phyloP scores from a whole-genome alignment of 2,888 invertebrate genomes.

The Rhyacophila evoluta region DNA sequence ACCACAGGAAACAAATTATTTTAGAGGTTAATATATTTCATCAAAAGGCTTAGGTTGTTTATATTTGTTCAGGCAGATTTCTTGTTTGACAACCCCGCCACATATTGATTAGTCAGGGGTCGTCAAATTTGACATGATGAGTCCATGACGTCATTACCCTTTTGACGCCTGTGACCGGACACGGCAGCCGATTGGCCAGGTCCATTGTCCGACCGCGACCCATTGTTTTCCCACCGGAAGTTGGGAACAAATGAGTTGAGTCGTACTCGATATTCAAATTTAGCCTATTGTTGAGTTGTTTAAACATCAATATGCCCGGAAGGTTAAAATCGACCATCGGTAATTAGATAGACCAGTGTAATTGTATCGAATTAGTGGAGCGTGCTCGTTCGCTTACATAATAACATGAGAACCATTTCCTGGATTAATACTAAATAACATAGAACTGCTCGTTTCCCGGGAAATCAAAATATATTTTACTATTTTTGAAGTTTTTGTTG shows the following conservation, averaged over 20 bases:
- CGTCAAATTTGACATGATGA: slow-evolving; percentile 13
- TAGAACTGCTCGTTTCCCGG: too few species aligned
- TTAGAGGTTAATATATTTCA: too few species aligned
- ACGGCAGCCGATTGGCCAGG: background rate
- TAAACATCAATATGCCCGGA: slow-evolving; percentile 5
- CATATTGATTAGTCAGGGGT: background rate
- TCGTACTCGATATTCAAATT: background rate
- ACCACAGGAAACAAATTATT: too few species aligned
- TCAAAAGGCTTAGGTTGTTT: background rate
- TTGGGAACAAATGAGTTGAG: slow-evolving; percentile 15
- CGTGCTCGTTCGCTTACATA: background rate
- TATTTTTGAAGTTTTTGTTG: too few species aligned
- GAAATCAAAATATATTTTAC: too few species aligned
- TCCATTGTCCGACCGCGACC: slow-evolving; percentile 8
- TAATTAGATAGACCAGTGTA: background rate
- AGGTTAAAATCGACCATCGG: background rate
- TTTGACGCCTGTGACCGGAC: slow-evolving; percentile 19
- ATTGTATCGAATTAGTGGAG: background rate
- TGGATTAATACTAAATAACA: too few species aligned
- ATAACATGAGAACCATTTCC: too few species aligned
- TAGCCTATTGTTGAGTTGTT: background rate
- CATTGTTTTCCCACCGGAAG: slow-evolving; percentile 25
- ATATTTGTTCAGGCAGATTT: background rate
- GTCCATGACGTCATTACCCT: slow-evolving; percentile 6
- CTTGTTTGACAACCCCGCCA: background rate